Evolutionary conservation across 2,113 vertebrate genomes (phyloP), one percentile per base, ranked within the genome.

Genomic region (Neomonachus schauinslandi): DNA sequence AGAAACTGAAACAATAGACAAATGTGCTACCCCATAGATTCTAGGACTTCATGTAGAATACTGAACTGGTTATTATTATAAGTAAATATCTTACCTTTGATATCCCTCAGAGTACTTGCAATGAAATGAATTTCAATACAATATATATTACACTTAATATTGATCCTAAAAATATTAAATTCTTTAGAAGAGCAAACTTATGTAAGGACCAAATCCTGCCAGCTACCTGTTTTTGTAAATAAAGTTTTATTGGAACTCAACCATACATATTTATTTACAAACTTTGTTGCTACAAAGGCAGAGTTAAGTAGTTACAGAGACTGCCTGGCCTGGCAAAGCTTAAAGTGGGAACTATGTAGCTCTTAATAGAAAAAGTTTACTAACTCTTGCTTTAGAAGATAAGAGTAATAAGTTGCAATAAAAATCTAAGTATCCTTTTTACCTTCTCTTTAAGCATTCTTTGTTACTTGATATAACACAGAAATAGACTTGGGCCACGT

Each of bases 21-120:
- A 65, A 74, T 19, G 71, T 79, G 14, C 16, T 51, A n/a, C 16
- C 28, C 31, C 18, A 33, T 57, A n/a, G 33, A 71, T 57, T 94
- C 16, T n/a, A 91, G 46, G 14, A 82, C 16, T 81, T 67, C 61
- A 53, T 91, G 5, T 67, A 46, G 14, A 79, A 53, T 57, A 39
- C 53, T 91, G 31, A 88, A 42, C 63, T 92, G 26, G 10, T 95
- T 88, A 65, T 89, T 94, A 65, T 88, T 83, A 87, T 55, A 55
- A 72, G 72, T 81, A 91, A 81, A 59, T 91, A 89, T 51, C 76
- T 91, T 49, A 95, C 13, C 39, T 88, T 19, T 72, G 51, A 71
- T 26, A 85, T 67, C 59, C 19, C 13, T 90, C 46, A 63, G 4
- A 72, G 18, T 80, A 92, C 63, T 97, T 93, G 33, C 18, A 94